Evolutionary conservation across 2,888 invertebrate species (phyloP).

Genomic region (Nemurella pictetii): DNA sequence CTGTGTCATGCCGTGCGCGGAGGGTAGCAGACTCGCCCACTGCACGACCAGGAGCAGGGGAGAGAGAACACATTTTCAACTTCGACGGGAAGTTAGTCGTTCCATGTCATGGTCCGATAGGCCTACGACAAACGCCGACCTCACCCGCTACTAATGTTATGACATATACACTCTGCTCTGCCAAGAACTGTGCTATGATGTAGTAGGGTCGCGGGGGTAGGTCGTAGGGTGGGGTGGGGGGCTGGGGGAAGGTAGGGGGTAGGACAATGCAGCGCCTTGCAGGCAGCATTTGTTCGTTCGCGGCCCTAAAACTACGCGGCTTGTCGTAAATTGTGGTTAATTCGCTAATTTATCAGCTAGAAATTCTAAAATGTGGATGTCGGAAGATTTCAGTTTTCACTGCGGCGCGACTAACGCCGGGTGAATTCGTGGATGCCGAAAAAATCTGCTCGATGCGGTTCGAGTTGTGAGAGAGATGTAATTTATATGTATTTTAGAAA

Average conservation of each 20-base stretch:
- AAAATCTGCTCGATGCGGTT: no score
- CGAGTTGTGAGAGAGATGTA: no score
- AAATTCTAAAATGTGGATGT: background rate
- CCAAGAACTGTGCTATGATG: background rate
- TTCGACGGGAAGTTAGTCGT: constrained; percentile 21
- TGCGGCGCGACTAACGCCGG: no score
- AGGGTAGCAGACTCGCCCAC: constrained; percentile 12
- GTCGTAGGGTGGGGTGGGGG: no score
- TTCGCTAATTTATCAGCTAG: background rate
- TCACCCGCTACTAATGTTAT: constrained; percentile 19
- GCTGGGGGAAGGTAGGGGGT: background rate
- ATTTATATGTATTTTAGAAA: no score
- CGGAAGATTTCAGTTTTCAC: background rate
- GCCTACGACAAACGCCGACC: background rate
- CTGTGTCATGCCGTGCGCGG: background rate
- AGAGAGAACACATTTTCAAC: constrained; percentile 17
- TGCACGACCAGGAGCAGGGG: background rate
- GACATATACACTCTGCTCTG: constrained; percentile 10
- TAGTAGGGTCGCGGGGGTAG: no score
- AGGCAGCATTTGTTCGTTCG: no score
- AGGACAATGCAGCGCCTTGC: background rate
- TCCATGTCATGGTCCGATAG: constrained; percentile 19
- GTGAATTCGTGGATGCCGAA: no score
- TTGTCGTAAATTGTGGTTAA: background rate
- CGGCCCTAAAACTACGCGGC: background rate